phyloP scores from a whole-genome alignment of 1,140 invertebrate genomes.

The Pogonomyrmex barbatus region DNA sequence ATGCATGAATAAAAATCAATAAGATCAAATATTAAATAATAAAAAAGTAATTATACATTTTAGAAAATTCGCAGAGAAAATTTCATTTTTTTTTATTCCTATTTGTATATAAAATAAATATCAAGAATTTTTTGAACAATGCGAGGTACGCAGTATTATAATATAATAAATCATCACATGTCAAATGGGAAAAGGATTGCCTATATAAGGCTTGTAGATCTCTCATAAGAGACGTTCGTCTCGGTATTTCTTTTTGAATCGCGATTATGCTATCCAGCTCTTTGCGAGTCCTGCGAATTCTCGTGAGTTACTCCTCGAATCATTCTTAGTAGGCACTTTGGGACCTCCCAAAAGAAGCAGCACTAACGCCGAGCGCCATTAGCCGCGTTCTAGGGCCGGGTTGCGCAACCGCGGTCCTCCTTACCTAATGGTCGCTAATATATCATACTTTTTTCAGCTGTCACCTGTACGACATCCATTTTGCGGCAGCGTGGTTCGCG shows the following conservation, averaged over 20 bases:
- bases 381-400: conserved; percentile 5
- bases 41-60: neutral
- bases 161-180: conserved; percentile 4
- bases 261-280: conserved; percentile 18
- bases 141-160: neutral
- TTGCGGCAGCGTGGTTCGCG: conserved; percentile 60
- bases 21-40: neutral
- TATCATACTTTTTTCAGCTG: conserved; percentile 73
- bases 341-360: conserved; percentile 37
- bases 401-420: conserved; percentile 30
- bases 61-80: neutral
- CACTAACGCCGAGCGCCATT: conserved; percentile 54
- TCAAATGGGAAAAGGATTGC: neutral
- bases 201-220: neutral
- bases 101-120: neutral
- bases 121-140: neutral
- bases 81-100: neutral
- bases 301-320: conserved; percentile 31
- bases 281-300: conserved; percentile 21
- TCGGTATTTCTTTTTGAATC: conserved; percentile 12
- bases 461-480: conserved; percentile 68
- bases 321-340: conserved; percentile 62
- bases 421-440: conserved; percentile 68
- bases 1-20: conserved; percentile 26
- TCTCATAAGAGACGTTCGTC: neutral